phyloP scores from a whole-genome alignment of 1,140 invertebrate species.

The Hyposmocoma kahamanoa region DNA sequence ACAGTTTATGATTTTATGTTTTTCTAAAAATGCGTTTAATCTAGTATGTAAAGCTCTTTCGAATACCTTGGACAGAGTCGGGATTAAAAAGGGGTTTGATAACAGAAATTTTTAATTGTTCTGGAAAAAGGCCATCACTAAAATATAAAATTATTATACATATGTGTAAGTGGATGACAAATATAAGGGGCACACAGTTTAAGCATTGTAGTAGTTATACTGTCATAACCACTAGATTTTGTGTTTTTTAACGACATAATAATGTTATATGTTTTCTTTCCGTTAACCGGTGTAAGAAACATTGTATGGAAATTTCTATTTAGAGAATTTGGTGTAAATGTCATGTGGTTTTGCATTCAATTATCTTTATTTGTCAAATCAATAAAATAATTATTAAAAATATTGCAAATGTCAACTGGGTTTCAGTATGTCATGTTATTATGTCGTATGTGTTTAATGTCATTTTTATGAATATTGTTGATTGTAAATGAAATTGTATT shows the following conservation, averaged over 20 bases:
- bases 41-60: not conserved
- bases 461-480: too few relatives aligned
- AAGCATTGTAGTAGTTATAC: not conserved
- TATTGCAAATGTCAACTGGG: not conserved
- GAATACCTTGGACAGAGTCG: not conserved
- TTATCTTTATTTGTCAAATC: not conserved
- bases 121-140: not conserved
- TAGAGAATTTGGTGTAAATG: not conserved
- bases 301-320: not conserved
- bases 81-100: not conserved
- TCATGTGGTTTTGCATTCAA: not conserved
- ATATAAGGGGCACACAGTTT: not conserved
- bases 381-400: not conserved
- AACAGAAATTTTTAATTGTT: not conserved
- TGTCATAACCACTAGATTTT: not conserved
- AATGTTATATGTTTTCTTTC: not conserved
- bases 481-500: too few relatives aligned
- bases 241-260: not conserved
- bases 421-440: not conserved
- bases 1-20: not conserved
- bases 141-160: not conserved
- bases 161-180: not conserved
- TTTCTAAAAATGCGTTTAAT: not conserved
- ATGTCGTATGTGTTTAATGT: too few relatives aligned
- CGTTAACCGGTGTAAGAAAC: not conserved